Conservation (phyloP, 2,797 vertebrate genomes). For the Rhincodon typus region DNA sequence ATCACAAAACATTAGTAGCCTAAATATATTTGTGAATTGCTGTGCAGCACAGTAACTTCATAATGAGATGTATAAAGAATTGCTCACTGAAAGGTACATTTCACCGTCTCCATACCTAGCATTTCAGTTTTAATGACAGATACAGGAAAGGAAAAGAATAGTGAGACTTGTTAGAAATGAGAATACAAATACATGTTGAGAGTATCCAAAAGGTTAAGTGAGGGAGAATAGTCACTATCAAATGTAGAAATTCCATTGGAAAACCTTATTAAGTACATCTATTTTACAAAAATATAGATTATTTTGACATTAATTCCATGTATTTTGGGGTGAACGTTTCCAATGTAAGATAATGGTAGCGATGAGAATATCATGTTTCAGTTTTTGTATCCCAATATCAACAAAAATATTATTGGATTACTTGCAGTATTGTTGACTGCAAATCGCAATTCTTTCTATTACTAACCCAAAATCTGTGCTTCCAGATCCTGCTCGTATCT, state of each 20-base stretch:
- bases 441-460: background rate
- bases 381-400: background rate
- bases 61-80: background rate
- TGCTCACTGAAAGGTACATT: background rate
- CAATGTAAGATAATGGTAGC: background rate
- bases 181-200: background rate
- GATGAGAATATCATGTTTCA: background rate
- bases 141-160: background rate
- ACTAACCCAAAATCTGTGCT: background rate
- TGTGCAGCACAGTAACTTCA: background rate
- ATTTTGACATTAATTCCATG: background rate
- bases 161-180: background rate
- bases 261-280: background rate
- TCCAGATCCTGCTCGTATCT: background rate
- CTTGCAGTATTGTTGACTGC: background rate
- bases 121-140: background rate
- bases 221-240: background rate
- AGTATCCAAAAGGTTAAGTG: background rate
- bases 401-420: background rate
- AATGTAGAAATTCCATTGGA: too few relatives aligned
- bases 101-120: background rate
- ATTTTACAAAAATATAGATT: background rate
- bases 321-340: background rate
- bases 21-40: background rate
- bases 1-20: background rate